phyloP scores from a whole-genome alignment of 2,888 invertebrate species.

The Catocala sponsa region DNA sequence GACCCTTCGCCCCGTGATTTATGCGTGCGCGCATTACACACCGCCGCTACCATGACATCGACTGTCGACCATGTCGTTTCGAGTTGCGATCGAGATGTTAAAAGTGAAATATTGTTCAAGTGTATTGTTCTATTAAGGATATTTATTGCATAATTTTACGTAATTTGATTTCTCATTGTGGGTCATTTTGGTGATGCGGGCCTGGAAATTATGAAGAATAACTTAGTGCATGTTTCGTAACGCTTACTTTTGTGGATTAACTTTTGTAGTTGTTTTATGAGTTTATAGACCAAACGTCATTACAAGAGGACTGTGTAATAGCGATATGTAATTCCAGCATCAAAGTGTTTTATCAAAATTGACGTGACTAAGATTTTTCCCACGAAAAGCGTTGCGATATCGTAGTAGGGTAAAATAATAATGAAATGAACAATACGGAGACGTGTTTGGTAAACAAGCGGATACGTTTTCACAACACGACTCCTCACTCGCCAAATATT shows the following conservation, averaged over 20 bases:
- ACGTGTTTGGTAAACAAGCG: slow-evolving; percentile 71
- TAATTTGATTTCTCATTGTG: too few species aligned
- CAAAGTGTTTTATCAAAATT: too few species aligned
- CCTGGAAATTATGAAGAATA: too few species aligned
- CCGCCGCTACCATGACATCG: slow-evolving; percentile 35
- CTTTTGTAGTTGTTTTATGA: too few species aligned
- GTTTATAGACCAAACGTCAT: too few species aligned
- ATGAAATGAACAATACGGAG: slow-evolving; percentile 53
- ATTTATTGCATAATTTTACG: not conserved
- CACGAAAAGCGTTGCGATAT: slow-evolving; percentile 5
- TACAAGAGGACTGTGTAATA: too few species aligned
- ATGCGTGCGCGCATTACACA: slow-evolving; percentile 59
- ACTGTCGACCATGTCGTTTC: not conserved
- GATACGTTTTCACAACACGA: slow-evolving; percentile 63
- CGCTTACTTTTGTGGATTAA: too few species aligned
- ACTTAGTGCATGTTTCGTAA: too few species aligned
- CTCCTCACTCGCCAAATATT: slow-evolving; percentile 63
- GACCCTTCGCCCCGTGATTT: slow-evolving; percentile 48
- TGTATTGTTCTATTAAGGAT: too few species aligned
- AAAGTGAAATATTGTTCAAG: not conserved
- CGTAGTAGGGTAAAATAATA: slow-evolving; percentile 56
- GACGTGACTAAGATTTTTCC: not conserved
- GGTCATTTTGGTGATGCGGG: too few species aligned
- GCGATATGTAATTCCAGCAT: too few species aligned
- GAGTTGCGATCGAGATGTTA: not conserved